Percentiles rank a stretch among this genome's conserved stretches.
phyloP scores from a whole-genome alignment of 2,797 vertebrate genomes.

The Iguana delicatissima region DNA sequence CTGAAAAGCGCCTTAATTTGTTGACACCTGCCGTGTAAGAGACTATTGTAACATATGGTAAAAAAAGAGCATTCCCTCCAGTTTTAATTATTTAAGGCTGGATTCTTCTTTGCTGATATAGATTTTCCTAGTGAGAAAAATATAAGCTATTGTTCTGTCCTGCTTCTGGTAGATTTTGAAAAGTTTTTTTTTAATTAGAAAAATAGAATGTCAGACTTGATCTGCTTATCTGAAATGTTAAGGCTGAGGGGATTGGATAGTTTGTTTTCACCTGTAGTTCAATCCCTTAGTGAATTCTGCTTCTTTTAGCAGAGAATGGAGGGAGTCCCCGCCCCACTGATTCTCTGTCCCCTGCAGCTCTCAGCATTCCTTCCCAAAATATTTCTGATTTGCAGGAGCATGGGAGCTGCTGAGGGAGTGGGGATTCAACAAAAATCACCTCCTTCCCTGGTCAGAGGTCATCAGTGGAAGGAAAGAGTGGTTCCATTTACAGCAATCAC shows the following conservation, averaged over 20 bases:
- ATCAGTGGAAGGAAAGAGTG: neutral
- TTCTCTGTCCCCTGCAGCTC: neutral
- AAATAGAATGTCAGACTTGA: neutral
- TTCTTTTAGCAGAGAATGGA: neutral
- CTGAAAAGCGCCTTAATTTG: neutral
- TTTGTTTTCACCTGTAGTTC: neutral
- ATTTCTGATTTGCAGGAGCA: too few relatives aligned
- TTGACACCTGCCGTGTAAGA: constrained; percentile 10
- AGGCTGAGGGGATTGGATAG: neutral
- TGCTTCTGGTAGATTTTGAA: neutral
- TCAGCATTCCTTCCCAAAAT: too few relatives aligned
- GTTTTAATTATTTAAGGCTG: neutral
- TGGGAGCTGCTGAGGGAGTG: neutral
- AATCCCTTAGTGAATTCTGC: neutral
- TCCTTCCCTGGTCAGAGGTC: neutral
- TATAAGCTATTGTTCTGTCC: neutral
- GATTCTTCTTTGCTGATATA: neutral
- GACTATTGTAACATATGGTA: neutral
- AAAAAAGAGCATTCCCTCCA: constrained; percentile 14
- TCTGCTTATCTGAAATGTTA: neutral
- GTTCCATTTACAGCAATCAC: neutral
- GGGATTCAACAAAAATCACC: neutral
- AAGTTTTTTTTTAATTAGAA: neutral
- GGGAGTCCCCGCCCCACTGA: too few relatives aligned
- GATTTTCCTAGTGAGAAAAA: neutral